Evolutionary conservation across 2,113 vertebrate genomes (phyloP).

Genomic region (Falco punctatus): DNA sequence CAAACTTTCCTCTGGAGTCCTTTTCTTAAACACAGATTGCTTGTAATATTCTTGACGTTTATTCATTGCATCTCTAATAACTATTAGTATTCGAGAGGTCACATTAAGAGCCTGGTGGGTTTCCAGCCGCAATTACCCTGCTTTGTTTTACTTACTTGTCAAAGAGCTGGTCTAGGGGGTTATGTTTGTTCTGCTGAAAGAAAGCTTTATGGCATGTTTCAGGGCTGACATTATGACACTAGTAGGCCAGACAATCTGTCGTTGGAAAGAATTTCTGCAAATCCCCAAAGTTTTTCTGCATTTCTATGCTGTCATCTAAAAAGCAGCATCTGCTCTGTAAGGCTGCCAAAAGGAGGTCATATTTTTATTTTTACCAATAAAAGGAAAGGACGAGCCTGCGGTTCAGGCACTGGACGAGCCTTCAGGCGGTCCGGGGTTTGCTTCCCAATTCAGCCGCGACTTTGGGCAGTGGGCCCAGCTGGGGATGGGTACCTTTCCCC

Average conservation of each 20-base stretch:
- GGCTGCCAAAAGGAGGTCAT: constrained; percentile 74
- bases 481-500: not conserved
- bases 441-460: not conserved
- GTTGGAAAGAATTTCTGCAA: constrained; percentile 73
- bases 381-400: constrained; percentile 40
- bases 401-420: constrained; percentile 34
- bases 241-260: constrained; percentile 72
- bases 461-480: not conserved
- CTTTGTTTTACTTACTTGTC: constrained; percentile 54
- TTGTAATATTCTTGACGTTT: not conserved
- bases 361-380: constrained; percentile 78
- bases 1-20: not conserved
- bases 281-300: constrained; percentile 71
- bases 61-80: constrained; percentile 50
- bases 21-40: not conserved
- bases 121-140: constrained; percentile 31
- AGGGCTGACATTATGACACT: constrained; percentile 74
- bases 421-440: not conserved
- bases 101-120: constrained; percentile 45
- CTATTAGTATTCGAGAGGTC: constrained; percentile 51
- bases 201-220: constrained; percentile 69
- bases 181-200: constrained; percentile 68
- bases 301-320: constrained; percentile 75
- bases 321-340: constrained; percentile 76
- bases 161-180: constrained; percentile 51